Evolutionary conservation across 2,888 invertebrate species (phyloP), one percentile per base, ranked within the genome.

Genomic region (Erebia epiphron): DNA sequence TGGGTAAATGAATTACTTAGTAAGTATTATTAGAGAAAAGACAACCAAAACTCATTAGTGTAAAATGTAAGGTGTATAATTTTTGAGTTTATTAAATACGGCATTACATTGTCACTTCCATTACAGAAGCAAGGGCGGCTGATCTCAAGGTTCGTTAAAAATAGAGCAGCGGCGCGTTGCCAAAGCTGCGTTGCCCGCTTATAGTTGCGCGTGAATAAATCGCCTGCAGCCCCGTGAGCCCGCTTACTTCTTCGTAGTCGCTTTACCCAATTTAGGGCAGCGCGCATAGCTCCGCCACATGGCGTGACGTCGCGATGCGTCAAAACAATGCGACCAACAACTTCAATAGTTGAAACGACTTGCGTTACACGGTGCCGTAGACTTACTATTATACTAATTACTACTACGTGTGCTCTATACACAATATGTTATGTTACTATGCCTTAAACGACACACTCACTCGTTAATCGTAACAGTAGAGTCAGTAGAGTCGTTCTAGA

Each of bases 131-230:
- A 92, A 92, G 92, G 92, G 91, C 92, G 88, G 90, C 87, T 88
- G 87, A 81, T 88, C 86, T 90, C 92, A 93, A 92, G 92, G 92
- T 92, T 90, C 83, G 86, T 86, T 91, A 92, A 88, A 92, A 92
- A 92, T 92, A 81, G 91, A 92, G 91, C 85, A 79, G 84, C 87
- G 91, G 90, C 88, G 85, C 86, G 87, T 84, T 92, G 92, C 91
- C 91, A 92, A 89, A 90, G 89, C 85, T 84, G 83, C 83, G 84
- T 82, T 84, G 84, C 83, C 86, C 88, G 86, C 86, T 89, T 90
- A 88, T 89, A 87, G 86, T 86, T 85, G 85, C 86, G 78, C 77
- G 76, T 75, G 74, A 75, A 76, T 76, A 77, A 79, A 78, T 77
- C 78, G 85, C 77, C 78, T 79, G 80, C 79, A 77, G 79, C 58